Base-by-base conservation (phyloP, 2,113 vertebrate species). In the Cinclus mexicanus region DNA sequence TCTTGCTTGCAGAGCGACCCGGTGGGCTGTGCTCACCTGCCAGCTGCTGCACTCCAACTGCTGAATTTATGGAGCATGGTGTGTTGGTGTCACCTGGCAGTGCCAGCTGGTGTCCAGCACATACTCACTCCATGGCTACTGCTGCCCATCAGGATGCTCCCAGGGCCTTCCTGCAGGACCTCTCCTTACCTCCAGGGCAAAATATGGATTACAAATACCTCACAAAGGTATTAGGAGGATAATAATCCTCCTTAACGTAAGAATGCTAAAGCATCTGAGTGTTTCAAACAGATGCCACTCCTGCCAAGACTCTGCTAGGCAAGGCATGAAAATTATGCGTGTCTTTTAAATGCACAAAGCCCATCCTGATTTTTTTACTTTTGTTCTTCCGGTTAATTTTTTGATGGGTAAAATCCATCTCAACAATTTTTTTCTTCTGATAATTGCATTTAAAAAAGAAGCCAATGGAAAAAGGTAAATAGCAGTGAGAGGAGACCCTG, bases 1-100 rank as follows among this genome's bases (percentile, higher is more conserved):
- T 18, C 37, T 61, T 1, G 1, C 71, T 47, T 31, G 29, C 39
- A 64, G 42, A 8, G 28, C 0, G 5, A 18, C 55, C 68, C 90
- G 46, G 29, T 0, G 1, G 64, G 4, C 37, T 42, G 0, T 15
- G 16, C 26, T 63, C 28, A 19, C 24, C 67, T 70, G 35, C 39
- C 47, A 41, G 75, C 44, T 61, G 47, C 37, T 17, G 15, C 14
- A 3, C 39, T 75, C 20, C 0, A 2, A 15, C 56, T 52, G 33
- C n/a, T 18, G 65, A 25, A 39, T 16, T 59, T 6, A 4, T 1
- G 8, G 0, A 0, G 12, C 10, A 1, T 3, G 41, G 28, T 49
- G 61, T 25, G 49, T 6, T 1, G 7, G 20, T 31, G 63, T 17
- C 7, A 1, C 12, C 35, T 0, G 0, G 31, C 2, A 1, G 53